Evolutionary conservation across 1,140 invertebrate species (phyloP).

Genomic region (Nylanderia fulva): DNA sequence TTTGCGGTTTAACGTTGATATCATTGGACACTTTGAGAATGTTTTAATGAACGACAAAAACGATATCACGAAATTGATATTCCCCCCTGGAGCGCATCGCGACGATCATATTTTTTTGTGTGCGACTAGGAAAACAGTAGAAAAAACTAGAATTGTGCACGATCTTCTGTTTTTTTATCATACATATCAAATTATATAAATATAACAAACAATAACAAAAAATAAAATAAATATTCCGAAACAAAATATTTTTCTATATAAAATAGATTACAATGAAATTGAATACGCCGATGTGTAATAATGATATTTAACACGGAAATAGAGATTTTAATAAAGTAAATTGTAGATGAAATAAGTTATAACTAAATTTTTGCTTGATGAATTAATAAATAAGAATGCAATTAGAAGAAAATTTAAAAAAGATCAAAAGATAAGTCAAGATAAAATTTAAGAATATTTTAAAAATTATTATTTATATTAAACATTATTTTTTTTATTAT

Average conservation of each 20-base stretch:
- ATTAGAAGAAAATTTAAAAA: not conserved
- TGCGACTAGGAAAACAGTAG: conserved; percentile 20
- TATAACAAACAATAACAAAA: conserved; percentile 29
- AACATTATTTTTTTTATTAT: not conserved
- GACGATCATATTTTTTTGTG: conserved; percentile 20
- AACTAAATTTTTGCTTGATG: not conserved
- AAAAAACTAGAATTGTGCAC: conserved; percentile 12
- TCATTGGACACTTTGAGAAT: conserved; percentile 9
- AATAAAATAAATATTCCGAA: conserved; percentile 16
- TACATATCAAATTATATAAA: conserved; percentile 29
- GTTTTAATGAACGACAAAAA: conserved; percentile 38
- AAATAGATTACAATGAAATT: conserved; percentile 40
- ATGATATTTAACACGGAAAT: not conserved
- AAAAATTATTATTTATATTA: no score
- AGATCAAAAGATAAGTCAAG: not conserved
- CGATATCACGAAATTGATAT: conserved; percentile 9
- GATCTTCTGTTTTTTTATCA: conserved; percentile 26
- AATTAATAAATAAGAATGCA: not conserved
- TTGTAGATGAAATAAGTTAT: conserved; percentile 2
- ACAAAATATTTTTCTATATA: conserved; percentile 42
- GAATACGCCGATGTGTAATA: not conserved
- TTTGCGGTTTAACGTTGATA: not conserved
- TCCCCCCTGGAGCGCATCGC: not conserved
- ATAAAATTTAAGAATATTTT: not conserved
- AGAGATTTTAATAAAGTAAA: not conserved